A percentile compares a stretch with the other conserved stretches of the same genome.
Evolutionary conservation across 1,140 invertebrate species (phyloP).

Genomic region (Halotydeus destructor): DNA sequence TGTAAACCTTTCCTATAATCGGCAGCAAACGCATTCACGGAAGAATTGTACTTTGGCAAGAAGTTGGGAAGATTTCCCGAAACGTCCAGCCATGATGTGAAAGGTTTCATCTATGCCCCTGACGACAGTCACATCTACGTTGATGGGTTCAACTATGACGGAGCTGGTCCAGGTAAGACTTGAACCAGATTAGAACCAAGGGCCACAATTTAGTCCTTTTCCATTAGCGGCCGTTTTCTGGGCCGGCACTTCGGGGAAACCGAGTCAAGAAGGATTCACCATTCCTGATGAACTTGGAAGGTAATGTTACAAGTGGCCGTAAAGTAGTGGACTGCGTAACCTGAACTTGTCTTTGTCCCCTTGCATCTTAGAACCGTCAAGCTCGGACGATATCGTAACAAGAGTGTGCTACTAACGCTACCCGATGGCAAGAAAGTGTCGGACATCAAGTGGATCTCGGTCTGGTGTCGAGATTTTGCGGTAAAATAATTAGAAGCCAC

Average conservation of each 20-base stretch:
- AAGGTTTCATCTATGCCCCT: conserved; percentile 55
- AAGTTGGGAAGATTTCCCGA: conserved; percentile 19
- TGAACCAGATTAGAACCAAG: too few relatives aligned
- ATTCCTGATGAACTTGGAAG: conserved; percentile 39
- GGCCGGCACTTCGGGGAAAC: conserved; percentile 51
- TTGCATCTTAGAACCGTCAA: neutral
- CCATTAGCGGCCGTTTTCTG: conserved; percentile 55
- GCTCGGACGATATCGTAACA: conserved; percentile 45
- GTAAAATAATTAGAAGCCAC: conserved; percentile 33
- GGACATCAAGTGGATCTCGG: conserved; percentile 67
- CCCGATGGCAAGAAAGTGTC: conserved; percentile 55
- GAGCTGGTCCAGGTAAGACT: conserved; percentile 41
- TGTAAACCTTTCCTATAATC: too few relatives aligned
- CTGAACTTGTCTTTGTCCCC: neutral
- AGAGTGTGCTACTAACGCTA: conserved; percentile 57
- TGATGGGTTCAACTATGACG: conserved; percentile 63
- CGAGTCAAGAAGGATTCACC: conserved; percentile 51
- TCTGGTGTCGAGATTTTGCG: conserved; percentile 71
- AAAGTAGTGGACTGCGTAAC: neutral
- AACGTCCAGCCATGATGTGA: conserved; percentile 44
- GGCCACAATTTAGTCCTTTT: conserved; percentile 7
- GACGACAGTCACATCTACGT: conserved; percentile 69
- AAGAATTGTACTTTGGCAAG: conserved; percentile 1
- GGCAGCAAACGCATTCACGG: too few relatives aligned
- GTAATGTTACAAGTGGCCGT: conserved; percentile 27